Conservation (phyloP, 1,140 invertebrate genomes). For the Andricus grossulariae region DNA sequence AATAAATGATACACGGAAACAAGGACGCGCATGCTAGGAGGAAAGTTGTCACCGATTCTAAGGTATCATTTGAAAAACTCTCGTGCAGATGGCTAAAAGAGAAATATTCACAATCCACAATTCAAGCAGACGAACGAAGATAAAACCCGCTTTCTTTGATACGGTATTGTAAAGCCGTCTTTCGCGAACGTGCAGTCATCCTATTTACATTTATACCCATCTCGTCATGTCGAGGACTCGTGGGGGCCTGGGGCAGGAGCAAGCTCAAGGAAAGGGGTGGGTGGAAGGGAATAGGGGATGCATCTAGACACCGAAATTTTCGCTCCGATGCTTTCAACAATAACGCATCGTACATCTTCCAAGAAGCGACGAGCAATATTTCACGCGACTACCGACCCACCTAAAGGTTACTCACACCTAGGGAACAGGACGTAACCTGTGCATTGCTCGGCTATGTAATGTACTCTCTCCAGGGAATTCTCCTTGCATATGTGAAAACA, state of each 20-base stretch:
- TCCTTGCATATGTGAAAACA: conserved; percentile 13
- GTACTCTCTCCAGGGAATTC: neutral
- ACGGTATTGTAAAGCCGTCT: conserved; percentile 64
- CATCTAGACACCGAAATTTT: conserved; percentile 72
- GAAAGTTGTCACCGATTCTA: neutral
- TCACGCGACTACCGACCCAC: conserved; percentile 66
- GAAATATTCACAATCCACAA: conserved; percentile 27
- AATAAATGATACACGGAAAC: neutral
- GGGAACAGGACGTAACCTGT: conserved; percentile 48
- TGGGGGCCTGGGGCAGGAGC: conserved; percentile 32
- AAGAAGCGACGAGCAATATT: conserved; percentile 71
- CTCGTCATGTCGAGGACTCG: conserved; percentile 51
- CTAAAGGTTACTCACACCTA: conserved; percentile 50
- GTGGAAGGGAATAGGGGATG: conserved; percentile 59
- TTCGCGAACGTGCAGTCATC: conserved; percentile 64
- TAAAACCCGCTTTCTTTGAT: conserved; percentile 60
- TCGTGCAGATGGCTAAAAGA: neutral
- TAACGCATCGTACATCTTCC: conserved; percentile 72
- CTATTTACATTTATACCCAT: conserved; percentile 72
- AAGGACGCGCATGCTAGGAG: neutral
- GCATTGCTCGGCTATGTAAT: conserved; percentile 48
- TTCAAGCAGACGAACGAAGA: conserved; percentile 42
- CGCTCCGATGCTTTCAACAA: conserved; percentile 72
- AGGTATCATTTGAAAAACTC: neutral
- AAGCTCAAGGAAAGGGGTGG: conserved; percentile 33